These are phyloP conservation scores for Micropterix aruncella DNA, from an alignment of 2,888 invertebrate genomes.

Conservation along the genomic window DNA sequence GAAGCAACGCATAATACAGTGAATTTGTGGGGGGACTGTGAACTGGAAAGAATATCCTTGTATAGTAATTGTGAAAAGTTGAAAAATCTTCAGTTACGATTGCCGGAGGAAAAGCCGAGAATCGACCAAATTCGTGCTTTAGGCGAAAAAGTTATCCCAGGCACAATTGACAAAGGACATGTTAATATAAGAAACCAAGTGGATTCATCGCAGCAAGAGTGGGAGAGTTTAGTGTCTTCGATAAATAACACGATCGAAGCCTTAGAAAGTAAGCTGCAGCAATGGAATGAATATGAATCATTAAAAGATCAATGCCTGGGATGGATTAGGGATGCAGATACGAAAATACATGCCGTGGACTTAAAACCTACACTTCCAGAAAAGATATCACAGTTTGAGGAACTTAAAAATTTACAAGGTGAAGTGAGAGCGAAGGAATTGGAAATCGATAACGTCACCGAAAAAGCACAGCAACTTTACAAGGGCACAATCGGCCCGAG, in stretches of 20 bases:
- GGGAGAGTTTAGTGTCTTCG: conserved; percentile 69
- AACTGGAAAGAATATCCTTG: conserved; percentile 69
- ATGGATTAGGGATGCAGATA: conserved; percentile 84
- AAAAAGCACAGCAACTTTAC: conserved; percentile 74
- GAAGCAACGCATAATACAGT: conserved; percentile 73
- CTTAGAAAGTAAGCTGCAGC: conserved; percentile 70
- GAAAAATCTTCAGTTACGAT: conserved; percentile 60
- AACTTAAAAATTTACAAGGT: conserved; percentile 66
- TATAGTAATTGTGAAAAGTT: conserved; percentile 78
- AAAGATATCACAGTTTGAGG: conserved; percentile 74
- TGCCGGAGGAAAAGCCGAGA: conserved; percentile 77
- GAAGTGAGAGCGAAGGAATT: conserved; percentile 82
- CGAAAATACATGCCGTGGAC: conserved; percentile 75
- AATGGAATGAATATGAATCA: conserved; percentile 85
- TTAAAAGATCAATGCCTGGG: conserved; percentile 70
- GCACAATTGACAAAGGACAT: conserved; percentile 72
- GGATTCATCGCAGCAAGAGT: conserved; percentile 79
- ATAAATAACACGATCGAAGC: conserved; percentile 65
- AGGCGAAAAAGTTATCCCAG: conserved; percentile 84
- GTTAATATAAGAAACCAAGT: conserved; percentile 76
- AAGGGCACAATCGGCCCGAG: conserved; percentile 60
- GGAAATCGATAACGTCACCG: conserved; percentile 86
- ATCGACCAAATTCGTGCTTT: conserved; percentile 66
- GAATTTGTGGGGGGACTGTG: conserved; percentile 69
- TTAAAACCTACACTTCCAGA: conserved; percentile 68